phyloP scores from a whole-genome alignment of 2,888 invertebrate genomes.

The Mesoligia furuncula region DNA sequence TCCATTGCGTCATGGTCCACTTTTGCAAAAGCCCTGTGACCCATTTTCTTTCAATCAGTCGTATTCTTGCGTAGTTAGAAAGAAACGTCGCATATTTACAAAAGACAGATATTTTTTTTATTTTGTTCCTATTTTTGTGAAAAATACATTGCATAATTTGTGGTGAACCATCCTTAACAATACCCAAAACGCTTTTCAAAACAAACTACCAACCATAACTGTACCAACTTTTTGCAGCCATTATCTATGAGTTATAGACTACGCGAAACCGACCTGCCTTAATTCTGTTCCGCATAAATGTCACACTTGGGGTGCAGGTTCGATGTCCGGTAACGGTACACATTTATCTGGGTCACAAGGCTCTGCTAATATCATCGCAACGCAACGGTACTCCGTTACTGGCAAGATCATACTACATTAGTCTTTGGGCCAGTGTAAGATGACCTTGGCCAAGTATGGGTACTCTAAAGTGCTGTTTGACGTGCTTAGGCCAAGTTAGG shows the following conservation, averaged over 20 bases:
- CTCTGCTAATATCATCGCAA: conserved; percentile 87
- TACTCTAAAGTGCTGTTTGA: conserved; percentile 33
- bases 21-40: neutral
- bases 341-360: conserved; percentile 86
- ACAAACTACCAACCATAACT: conserved; percentile 24
- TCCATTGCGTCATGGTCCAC: neutral
- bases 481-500: conserved; percentile 62
- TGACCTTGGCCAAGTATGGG: conserved; percentile 60
- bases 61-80: neutral
- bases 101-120: neutral
- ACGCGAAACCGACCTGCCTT: conserved; percentile 60
- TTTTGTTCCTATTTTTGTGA: neutral
- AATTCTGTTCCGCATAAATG: conserved; percentile 67
- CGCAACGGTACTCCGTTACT: conserved; percentile 81
- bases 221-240: conserved; percentile 37
- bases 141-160: neutral
- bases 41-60: neutral
- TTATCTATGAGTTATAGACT: conserved; percentile 36
- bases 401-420: conserved; percentile 78
- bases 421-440: conserved; percentile 66
- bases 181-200: conserved; percentile 1
- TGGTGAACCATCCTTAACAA: neutral
- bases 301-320: conserved; percentile 78
- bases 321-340: conserved; percentile 86
- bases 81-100: neutral